Base-by-base conservation (phyloP, 2,797 vertebrate genomes). In the Darevskia nairensis region DNA sequence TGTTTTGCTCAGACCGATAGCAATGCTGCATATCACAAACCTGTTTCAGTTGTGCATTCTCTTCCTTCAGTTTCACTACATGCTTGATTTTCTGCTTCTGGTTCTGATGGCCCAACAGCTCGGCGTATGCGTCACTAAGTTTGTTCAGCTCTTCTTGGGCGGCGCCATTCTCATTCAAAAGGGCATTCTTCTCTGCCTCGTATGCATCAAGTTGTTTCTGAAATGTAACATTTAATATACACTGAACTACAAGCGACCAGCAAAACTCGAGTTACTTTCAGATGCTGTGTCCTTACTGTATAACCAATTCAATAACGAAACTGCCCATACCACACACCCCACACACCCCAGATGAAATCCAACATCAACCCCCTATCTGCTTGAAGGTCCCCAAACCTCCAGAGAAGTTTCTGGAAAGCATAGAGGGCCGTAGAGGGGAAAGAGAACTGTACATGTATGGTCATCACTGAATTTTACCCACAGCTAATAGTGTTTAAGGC, bases 21-120 rank as follows among this genome's bases (percentile, higher is more conserved):
- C 9, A 64, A 64, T 23, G 0, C 19, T 69, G 0, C 0, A 64
- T 6, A 39, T 50, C 74, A 92, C 94, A 90, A 86, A 99, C 99
- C 98, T 98, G 97, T 95, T 98, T 99, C 3, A 99, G 96, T 72
- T 96, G 91, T 2, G 94, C 82, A 50, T 99, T 99, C 88, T 99
- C 98, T 81, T 98, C 97, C 93, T 99, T 99, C 72, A 99, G 66
- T 92, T 98, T 99, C 95, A 99, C 97, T 92, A 99, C 98, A 41
- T 99, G 99, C 87, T 98, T 99, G 95, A 99, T 99, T 97, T 99
- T 99, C 96, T 99, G 99, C 92, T 98, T 98, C 93, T 99, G 98
- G 95, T 99, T 99, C 94, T 99, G 99, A 95, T 99, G 99, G 46
- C 99, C 99, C 92, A 99, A 95, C 90, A 99, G 97, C 41, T 96